Base-by-base conservation (phyloP, 2,797 vertebrate species). In the Hydrolagus colliei region DNA sequence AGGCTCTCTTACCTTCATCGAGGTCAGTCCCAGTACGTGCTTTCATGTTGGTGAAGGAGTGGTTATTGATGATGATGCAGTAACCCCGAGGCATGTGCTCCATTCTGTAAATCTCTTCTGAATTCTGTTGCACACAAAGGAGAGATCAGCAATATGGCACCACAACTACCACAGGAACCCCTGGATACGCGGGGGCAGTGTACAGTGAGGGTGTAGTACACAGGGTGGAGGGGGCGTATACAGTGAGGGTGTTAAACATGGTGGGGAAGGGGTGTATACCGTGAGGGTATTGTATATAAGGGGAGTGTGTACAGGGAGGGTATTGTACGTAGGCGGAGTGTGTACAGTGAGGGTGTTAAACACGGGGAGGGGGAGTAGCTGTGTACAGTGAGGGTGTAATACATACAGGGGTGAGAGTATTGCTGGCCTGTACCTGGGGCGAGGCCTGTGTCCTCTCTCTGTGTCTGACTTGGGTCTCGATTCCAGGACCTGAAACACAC, bases 11-110 rank as follows among this genome's bases (percentile, higher is more conserved):
- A 97, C 96, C 86, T 92, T 92, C 93, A 86, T 98, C 97, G 13
- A 86, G 72, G 0, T 95, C 6, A 8, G 95, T 95, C 86, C 96
- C 96, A 0, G 0, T 67, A 80, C 97, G 93, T 14, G 87, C 18
- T 14, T 27, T 90, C 0, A 88, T 72, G 0, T 0, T 4, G 18
- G 3, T 0, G 88, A 98, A 98, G 9, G 89, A 68, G 6, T 92
- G 72, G 68, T 98, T 98, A 89, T 96, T 97, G 85, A 98, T 91
- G 89, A 98, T 97, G 86, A 98, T 72, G 72, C 96, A 97, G 86
- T 93, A 89, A 61, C 97, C 96, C 0, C 92, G 89, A 2, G 96
- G 96, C 0, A 13, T 87, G 88, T 88, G 95, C 0, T 86, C 90
- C 92, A 98, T 92, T 89, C 85, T 91, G 87, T 94, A 94, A 86